Evolutionary conservation across 2,888 invertebrate species (phyloP).

Genomic region (Cephus nigrinus): DNA sequence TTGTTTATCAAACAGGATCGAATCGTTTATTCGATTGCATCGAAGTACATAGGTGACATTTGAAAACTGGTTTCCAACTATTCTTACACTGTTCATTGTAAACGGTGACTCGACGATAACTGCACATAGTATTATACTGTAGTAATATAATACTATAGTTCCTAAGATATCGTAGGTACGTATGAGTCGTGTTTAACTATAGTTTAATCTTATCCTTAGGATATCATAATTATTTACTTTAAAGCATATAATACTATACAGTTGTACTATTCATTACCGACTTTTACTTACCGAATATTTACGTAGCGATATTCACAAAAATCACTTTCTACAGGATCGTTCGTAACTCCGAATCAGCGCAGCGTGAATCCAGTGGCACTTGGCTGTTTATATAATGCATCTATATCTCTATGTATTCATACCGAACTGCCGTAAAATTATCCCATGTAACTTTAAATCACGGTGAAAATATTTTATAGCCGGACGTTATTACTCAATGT

Average conservation of each 20-base stretch:
- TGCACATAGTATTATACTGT: not conserved
- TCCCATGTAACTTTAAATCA: not conserved
- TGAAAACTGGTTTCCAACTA: not conserved
- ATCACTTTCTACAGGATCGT: not conserved
- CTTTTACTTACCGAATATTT: not conserved
- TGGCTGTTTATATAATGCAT: not conserved
- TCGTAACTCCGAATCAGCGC: not conserved
- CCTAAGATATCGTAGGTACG: not conserved
- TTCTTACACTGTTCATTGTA: not conserved
- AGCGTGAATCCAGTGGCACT: not conserved
- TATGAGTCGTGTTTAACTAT: not conserved
- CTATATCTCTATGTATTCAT: not conserved
- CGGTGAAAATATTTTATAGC: not conserved
- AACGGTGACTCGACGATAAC: not conserved
- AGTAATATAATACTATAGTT: not conserved
- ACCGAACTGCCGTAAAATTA: not conserved
- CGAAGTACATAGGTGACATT: not conserved
- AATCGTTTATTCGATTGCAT: not conserved
- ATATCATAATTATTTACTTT: not conserved
- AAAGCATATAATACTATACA: not conserved
- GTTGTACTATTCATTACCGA: not conserved
- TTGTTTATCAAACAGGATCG: not conserved
- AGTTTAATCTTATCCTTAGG: not conserved
- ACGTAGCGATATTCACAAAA: not conserved
- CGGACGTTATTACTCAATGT: not conserved